A percentile compares a stretch with the other conserved stretches of the same genome.
Conservation (phyloP, 2,113 vertebrate genomes). For the Tichodroma muraria region DNA sequence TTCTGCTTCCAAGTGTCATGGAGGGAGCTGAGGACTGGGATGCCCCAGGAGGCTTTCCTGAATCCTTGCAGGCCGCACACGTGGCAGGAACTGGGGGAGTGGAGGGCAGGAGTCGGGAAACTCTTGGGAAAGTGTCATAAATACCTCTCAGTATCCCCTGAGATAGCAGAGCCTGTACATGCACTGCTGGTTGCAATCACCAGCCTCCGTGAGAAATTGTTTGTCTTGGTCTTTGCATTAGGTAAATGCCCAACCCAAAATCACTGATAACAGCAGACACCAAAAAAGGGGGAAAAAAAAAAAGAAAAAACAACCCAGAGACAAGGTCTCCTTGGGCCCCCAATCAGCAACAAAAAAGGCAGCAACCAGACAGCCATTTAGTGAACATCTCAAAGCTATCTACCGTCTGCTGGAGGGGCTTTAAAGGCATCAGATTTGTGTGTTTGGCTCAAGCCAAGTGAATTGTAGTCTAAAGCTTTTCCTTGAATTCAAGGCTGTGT, state of each 20-base stretch:
- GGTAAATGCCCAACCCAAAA: conserved; percentile 40
- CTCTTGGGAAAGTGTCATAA: conserved; percentile 58
- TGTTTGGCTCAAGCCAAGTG: conserved; percentile 54
- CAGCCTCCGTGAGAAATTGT: neutral
- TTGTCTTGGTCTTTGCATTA: conserved; percentile 50
- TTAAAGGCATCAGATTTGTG: conserved; percentile 56
- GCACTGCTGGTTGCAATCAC: neutral
- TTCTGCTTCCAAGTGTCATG: neutral
- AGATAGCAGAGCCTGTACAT: conserved; percentile 30
- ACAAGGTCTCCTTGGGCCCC: conserved; percentile 48
- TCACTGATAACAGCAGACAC: conserved; percentile 54
- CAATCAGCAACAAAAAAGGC: conserved; percentile 42
- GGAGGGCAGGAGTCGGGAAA: conserved; percentile 4
- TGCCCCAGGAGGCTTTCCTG: neutral
- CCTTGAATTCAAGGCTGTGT: conserved; percentile 70
- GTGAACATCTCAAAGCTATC: conserved; percentile 63
- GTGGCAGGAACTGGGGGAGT: neutral
- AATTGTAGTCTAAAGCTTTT: conserved; percentile 63
- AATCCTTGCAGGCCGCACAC: neutral
- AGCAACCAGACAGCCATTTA: conserved; percentile 58
- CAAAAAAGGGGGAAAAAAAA: neutral
- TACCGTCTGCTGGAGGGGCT: conserved; percentile 54
- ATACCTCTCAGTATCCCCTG: conserved; percentile 31
- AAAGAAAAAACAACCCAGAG: neutral
- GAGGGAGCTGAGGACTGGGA: neutral